Conservation (phyloP, 2,888 invertebrate species). For the Epirrhoe tristata region DNA sequence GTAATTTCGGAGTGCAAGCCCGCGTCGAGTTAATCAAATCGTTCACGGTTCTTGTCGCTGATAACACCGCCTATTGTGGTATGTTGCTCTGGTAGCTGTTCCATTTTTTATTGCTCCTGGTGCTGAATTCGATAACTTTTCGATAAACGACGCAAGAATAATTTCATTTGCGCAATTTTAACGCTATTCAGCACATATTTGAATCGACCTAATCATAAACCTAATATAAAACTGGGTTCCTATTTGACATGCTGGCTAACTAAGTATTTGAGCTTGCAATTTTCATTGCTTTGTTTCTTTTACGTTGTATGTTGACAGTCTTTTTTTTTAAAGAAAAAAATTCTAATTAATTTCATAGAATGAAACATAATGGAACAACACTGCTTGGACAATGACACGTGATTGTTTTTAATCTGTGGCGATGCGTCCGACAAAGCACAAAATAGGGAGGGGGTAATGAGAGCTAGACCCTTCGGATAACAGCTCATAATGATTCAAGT, state of each 20-base stretch:
- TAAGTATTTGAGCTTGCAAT: too few relatives aligned
- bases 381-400: conserved; percentile 34
- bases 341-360: conserved; percentile 8
- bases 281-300: too few relatives aligned
- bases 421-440: conserved; percentile 13
- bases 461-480: not conserved
- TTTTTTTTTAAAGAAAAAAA: not conserved
- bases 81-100: conserved; percentile 66
- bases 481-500: not conserved
- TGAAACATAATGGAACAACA: conserved; percentile 25
- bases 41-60: conserved; percentile 79
- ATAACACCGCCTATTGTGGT: conserved; percentile 66
- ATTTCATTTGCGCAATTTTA: not conserved
- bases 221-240: too few relatives aligned
- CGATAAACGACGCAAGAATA: not conserved
- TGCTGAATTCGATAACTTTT: conserved; percentile 17
- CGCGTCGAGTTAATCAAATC: conserved; percentile 83
- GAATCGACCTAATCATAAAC: too few relatives aligned
- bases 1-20: conserved; percentile 82
- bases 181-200: not conserved
- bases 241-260: too few relatives aligned
- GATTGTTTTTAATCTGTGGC: conserved; percentile 36
- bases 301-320: too few relatives aligned
- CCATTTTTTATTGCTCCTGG: conserved; percentile 41
- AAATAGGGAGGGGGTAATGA: conserved; percentile 17